phyloP scores from a whole-genome alignment of 2,113 vertebrate genomes.

The Melanotaenia duboulayi region DNA sequence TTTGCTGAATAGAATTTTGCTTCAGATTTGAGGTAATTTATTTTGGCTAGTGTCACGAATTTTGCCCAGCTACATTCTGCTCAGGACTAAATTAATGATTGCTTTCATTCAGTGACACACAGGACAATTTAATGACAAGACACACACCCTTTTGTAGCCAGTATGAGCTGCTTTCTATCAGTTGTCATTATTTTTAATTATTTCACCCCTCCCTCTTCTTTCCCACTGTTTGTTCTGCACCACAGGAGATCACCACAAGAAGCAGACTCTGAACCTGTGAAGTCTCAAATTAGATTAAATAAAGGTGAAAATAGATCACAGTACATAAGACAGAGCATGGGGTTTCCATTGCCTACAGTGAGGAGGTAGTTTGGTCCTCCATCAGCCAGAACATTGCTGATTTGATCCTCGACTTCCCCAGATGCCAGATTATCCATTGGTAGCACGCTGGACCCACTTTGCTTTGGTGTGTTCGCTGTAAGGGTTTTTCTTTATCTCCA shows the following conservation, averaged over 20 bases:
- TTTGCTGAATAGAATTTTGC: constrained; percentile 9
- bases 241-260: constrained; percentile 27
- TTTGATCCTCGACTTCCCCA: too few species aligned
- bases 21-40: constrained; percentile 1
- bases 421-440: too few species aligned
- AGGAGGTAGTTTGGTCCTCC: too few species aligned
- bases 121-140: constrained; percentile 24
- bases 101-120: constrained; percentile 5
- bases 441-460: too few species aligned
- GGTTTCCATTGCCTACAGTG: constrained; percentile 18
- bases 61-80: constrained; percentile 39
- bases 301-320: constrained; percentile 37
- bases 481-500: too few species aligned
- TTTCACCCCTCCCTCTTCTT: constrained; percentile 22
- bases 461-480: too few species aligned
- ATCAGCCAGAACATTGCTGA: neutral
- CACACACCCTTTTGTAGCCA: constrained; percentile 22
- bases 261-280: constrained; percentile 45
- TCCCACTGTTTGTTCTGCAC: constrained; percentile 44
- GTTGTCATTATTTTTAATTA: constrained; percentile 66
- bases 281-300: constrained; percentile 52
- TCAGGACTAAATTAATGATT: constrained; percentile 4
- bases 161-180: constrained; percentile 44
- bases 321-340: constrained; percentile 28
- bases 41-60: constrained; percentile 10